Conservation (phyloP, 2,113 vertebrate genomes). For the Cranoglanis bouderius region DNA sequence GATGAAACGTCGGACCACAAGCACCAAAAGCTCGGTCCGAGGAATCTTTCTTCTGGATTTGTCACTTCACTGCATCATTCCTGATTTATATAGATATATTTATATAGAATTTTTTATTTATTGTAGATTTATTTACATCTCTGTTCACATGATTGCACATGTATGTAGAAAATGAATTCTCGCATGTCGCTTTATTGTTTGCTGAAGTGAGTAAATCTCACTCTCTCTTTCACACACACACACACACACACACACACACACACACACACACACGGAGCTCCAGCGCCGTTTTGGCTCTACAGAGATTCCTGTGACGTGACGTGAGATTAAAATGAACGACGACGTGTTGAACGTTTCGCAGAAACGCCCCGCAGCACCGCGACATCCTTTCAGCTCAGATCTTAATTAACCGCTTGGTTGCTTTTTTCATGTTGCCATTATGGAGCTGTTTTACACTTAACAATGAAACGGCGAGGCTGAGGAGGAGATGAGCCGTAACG, state of each 20-base stretch:
- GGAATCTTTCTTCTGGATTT: not conserved
- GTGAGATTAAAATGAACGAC: slow-evolving; percentile 45
- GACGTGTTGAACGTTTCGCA: slow-evolving; percentile 53
- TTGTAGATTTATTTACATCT: no score
- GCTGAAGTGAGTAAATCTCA: not conserved
- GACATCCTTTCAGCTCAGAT: slow-evolving; percentile 50
- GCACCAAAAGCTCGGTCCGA: not conserved
- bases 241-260: not conserved
- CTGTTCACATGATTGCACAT: not conserved
- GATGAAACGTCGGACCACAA: not conserved
- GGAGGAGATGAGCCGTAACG: slow-evolving; percentile 7
- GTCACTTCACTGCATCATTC: not conserved
- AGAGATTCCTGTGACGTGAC: not conserved
- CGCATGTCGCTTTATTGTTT: not conserved
- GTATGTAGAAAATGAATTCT: not conserved
- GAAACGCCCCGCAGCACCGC: slow-evolving; percentile 44
- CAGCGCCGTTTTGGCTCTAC: not conserved
- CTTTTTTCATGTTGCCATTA: slow-evolving; percentile 36
- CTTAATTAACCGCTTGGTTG: slow-evolving; percentile 53
- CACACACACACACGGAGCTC: not conserved
- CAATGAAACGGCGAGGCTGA: slow-evolving; percentile 40
- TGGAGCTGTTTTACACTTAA: slow-evolving; percentile 51
- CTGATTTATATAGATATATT: not conserved
- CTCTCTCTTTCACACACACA: not conserved
- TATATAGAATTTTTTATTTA: not conserved